Base-by-base conservation (phyloP, 2,888 invertebrate genomes). In the Mythimna loreyi region DNA sequence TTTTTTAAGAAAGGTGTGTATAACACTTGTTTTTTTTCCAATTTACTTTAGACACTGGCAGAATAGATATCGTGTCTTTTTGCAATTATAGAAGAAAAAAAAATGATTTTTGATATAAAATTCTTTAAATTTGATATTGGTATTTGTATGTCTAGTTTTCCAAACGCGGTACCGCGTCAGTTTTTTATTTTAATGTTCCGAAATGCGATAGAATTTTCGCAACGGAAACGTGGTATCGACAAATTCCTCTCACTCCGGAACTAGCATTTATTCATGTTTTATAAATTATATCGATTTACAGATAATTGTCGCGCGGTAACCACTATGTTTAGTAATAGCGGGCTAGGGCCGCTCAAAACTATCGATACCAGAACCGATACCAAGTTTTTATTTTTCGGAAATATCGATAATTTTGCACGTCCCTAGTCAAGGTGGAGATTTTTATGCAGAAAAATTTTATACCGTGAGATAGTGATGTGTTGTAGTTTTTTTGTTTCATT, bases 211-310 rank as follows among this genome's bases (percentile, higher is more conserved):
- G 86, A 89, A 89, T 89, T 82, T 71, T 65, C 53, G 19, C 9
- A 86, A 83, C 63, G 64, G 65, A 55, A 68, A 57, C 56, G 40
- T 63, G 70, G 60, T 63, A 67, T 58, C 52, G 40, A 60, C 19
- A 30, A 72, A 90, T 89, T 91, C 86, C 87, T 91, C 87, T 80
- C 81, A 75, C 73, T 80, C 84, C 88, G 86, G 88, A 89, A 88
- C 80, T 72, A 80, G 94, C 94, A 94, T 94, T 94, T 94, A 94
- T 93, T 90, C 88, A 91, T 85, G 83, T 87, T 88, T 86, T 88
- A 76, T 78, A 79, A 79, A 84, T 83, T 85, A 79, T 82, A 78
- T 73, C 77, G 69, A 78, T 80, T 75, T 69, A 66, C 71, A 78
- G 50, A 86, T 86, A 87, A 86, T 86, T 85, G 81, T 81, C 80